phyloP scores from a whole-genome alignment of 2,113 vertebrate genomes.

The Tangachromis dhanisi region DNA sequence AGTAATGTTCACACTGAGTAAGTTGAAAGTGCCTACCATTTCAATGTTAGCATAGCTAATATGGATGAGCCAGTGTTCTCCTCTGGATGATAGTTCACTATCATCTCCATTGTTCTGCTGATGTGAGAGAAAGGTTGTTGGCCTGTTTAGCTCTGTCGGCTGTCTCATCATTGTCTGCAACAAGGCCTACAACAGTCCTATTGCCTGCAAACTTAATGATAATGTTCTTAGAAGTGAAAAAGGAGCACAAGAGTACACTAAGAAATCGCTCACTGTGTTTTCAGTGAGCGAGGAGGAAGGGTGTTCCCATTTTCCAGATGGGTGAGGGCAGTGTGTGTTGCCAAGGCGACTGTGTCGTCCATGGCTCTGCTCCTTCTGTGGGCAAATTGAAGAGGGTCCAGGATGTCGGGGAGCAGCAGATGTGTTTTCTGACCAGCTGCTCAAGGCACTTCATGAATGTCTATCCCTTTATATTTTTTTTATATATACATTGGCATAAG shows the following conservation, averaged over 20 bases:
- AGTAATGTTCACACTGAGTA: neutral
- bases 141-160: neutral
- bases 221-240: neutral
- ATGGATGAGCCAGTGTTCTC: neutral
- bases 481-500: neutral
- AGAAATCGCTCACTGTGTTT: neutral
- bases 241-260: neutral
- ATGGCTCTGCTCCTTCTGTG: neutral
- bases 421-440: neutral
- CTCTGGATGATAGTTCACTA: neutral
- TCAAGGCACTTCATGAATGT: neutral
- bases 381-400: neutral
- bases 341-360: neutral
- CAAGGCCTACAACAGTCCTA: neutral
- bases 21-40: neutral
- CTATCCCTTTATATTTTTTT: neutral
- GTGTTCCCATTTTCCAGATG: neutral
- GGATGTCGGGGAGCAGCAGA: neutral
- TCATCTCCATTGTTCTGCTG: neutral
- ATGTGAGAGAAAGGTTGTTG: neutral
- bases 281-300: neutral
- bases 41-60: neutral
- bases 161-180: neutral
- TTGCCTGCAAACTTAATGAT: neutral
- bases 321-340: neutral